A percentile compares a stretch with the other conserved stretches of the same genome.
These are phyloP conservation scores for Papilio polytes DNA, from an alignment of 1,140 invertebrate genomes.

Conservation along the genomic window DNA sequence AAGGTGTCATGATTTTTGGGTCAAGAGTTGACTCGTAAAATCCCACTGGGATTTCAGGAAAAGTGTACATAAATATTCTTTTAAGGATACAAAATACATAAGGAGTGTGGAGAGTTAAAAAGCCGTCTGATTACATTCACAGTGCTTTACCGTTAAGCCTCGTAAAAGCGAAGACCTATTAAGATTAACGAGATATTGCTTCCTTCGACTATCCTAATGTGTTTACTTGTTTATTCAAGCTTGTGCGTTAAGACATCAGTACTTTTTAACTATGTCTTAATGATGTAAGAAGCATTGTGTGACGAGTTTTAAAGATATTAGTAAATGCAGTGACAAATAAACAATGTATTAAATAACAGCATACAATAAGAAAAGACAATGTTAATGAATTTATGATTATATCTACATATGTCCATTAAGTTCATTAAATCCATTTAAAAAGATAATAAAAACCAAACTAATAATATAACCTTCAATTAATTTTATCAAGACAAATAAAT, in stretches of 20 bases:
- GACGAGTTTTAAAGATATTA: neutral
- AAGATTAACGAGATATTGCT: slow-evolving; percentile 11
- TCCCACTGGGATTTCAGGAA: too few species aligned
- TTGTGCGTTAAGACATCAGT: neutral
- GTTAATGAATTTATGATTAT: neutral
- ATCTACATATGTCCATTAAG: too few species aligned
- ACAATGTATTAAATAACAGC: neutral
- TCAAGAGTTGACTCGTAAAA: too few species aligned
- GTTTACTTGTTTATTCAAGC: slow-evolving; percentile 22
- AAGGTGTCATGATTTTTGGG: too few species aligned
- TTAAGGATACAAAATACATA: neutral
- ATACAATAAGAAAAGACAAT: neutral
- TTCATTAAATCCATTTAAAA: neutral
- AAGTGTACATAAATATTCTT: too few species aligned
- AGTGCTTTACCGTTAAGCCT: slow-evolving; percentile 6
- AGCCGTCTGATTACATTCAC: slow-evolving; percentile 9
- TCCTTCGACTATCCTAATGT: slow-evolving; percentile 21
- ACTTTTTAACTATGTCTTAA: slow-evolving; percentile 4
- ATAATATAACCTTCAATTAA: neutral
- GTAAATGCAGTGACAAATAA: neutral
- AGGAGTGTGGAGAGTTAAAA: neutral
- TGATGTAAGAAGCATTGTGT: slow-evolving; percentile 1
- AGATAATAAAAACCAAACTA: neutral
- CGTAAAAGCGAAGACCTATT: slow-evolving; percentile 13
- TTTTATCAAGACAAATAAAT: neutral